phyloP scores from a whole-genome alignment of 2,797 vertebrate genomes.

The Schizothorax lantsangensis region DNA sequence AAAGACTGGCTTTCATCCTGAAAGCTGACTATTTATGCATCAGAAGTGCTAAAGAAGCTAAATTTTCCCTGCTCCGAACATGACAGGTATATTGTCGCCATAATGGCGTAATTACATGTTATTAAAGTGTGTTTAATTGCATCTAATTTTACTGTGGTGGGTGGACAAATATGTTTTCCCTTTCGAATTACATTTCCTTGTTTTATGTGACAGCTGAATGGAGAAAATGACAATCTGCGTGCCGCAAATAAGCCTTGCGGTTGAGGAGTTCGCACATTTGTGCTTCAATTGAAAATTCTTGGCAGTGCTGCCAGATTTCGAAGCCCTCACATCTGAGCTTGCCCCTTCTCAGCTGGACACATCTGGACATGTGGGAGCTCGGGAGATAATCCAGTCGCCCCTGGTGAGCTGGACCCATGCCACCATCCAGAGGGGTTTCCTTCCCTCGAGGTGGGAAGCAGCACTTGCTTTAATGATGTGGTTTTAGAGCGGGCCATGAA shows the following conservation, averaged over 20 bases:
- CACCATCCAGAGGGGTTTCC: constrained; percentile 46
- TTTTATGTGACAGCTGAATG: constrained; percentile 42
- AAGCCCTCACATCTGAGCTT: constrained; percentile 16
- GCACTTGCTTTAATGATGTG: constrained; percentile 71
- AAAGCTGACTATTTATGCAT: constrained; percentile 40
- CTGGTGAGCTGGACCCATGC: constrained; percentile 43
- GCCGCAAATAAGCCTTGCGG: constrained; percentile 13
- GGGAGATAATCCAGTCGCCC: constrained; percentile 47
- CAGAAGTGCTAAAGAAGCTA: constrained; percentile 31
- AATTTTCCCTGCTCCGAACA: constrained; percentile 15
- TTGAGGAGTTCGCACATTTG: background rate
- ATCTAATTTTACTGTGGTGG: constrained; percentile 37
- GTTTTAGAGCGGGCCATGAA: constrained; percentile 68
- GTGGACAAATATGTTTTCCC: constrained; percentile 39
- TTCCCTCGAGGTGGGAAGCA: constrained; percentile 47
- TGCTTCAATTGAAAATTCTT: constrained; percentile 17
- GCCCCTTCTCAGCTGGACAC: constrained; percentile 40
- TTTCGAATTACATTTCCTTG: constrained; percentile 30
- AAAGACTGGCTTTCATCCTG: constrained; percentile 38
- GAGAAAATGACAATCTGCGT: constrained; percentile 15
- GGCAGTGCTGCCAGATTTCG: constrained; percentile 9
- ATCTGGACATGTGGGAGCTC: constrained; percentile 29
- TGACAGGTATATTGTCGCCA: constrained; percentile 45
- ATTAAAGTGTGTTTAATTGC: constrained; percentile 45
- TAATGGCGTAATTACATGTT: constrained; percentile 43